phyloP scores from a whole-genome alignment of 2,113 vertebrate species.

The Delphinapterus leucas region DNA sequence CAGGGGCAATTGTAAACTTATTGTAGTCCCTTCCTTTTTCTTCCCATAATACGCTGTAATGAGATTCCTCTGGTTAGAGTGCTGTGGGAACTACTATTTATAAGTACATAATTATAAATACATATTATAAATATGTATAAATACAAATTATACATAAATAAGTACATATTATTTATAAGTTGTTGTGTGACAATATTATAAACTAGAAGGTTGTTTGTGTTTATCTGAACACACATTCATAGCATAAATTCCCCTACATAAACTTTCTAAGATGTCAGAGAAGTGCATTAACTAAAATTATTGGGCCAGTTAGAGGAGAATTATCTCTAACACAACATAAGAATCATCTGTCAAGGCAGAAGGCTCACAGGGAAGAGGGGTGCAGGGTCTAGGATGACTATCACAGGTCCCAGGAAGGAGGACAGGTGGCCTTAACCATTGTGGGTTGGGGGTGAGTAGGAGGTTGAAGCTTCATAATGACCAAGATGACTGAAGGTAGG shows the following conservation, averaged over 20 bases:
- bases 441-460: background rate
- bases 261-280: slow-evolving; percentile 50
- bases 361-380: background rate
- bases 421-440: background rate
- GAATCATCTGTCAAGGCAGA: background rate
- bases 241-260: slow-evolving; percentile 41
- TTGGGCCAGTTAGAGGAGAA: slow-evolving; percentile 39
- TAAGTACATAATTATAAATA: slow-evolving; percentile 43
- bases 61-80: background rate
- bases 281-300: slow-evolving; percentile 58
- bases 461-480: background rate
- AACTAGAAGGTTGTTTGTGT: slow-evolving; percentile 26
- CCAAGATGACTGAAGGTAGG: background rate
- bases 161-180: slow-evolving; percentile 33
- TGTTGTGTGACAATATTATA: slow-evolving; percentile 25
- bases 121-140: slow-evolving; percentile 22
- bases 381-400: background rate
- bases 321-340: slow-evolving; percentile 7
- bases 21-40: background rate
- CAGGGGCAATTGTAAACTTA: background rate
- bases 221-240: slow-evolving; percentile 23
- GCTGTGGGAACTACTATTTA: slow-evolving; percentile 26
- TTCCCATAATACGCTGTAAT: background rate
- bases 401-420: background rate
- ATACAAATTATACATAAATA: slow-evolving; percentile 39